Percentiles rank a stretch among this genome's conserved stretches.
Evolutionary conservation across 2,113 vertebrate genomes (phyloP).

Genomic region (Globicephala melas): DNA sequence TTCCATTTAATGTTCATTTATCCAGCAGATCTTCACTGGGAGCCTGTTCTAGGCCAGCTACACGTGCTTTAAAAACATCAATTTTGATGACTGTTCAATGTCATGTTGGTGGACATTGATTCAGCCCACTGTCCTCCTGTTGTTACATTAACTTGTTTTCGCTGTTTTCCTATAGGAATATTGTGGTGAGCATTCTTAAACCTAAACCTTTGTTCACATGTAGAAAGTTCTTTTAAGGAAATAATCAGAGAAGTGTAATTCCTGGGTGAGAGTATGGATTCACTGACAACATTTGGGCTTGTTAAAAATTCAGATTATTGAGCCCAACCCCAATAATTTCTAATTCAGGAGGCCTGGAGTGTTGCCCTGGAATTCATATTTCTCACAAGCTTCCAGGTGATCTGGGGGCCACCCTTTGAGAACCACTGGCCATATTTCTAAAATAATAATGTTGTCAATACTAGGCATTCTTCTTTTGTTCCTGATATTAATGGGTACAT

Average conservation of each 20-base stretch:
- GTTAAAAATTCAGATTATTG: not conserved
- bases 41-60: not conserved
- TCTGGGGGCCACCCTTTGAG: not conserved
- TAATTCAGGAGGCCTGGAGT: not conserved
- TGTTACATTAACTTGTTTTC: not conserved
- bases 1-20: not conserved
- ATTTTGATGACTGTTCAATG: not conserved
- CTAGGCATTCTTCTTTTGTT: not conserved
- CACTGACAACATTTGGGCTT: not conserved
- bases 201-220: not conserved
- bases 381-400: not conserved
- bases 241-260: not conserved
- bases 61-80: rapidly evolving
- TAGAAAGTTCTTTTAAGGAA: not conserved
- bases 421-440: not conserved
- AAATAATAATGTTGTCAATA: not conserved
- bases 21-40: rapidly evolving
- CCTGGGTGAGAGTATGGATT: not conserved
- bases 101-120: rapidly evolving
- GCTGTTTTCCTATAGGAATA: not conserved
- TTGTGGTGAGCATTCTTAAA: not conserved
- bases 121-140: not conserved
- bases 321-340: not conserved
- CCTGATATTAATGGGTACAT: not conserved
- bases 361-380: not conserved